Evolutionary conservation across 1,140 invertebrate species (phyloP), one percentile per base, ranked within the genome.

Genomic region (Dryas iulia): DNA sequence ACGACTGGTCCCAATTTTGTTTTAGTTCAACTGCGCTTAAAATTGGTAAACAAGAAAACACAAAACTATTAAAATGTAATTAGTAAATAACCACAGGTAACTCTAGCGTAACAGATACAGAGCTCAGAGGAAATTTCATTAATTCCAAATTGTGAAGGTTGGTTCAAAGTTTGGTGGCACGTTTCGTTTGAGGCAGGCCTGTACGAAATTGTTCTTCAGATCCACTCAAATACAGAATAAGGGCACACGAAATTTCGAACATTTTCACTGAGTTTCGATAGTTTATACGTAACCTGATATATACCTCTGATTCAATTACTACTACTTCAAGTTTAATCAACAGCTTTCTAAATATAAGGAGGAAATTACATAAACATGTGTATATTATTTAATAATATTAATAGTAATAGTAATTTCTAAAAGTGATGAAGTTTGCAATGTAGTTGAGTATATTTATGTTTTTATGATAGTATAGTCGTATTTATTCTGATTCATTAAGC

Each of bases 71-170:
- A 24, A 47, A 62, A 23, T 63, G 25, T 52, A 28, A 63, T 35
- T 57, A 33, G 52, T 33, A 69, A 39, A 21, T 62, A 54, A 63
- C 47, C 54, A 25, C 26, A 21, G 24, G 18, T 10, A 66, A 71
- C 59, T 66, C 56, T 30, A 35, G n/a, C 30, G 47, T 71, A 71
- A 57, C 65, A 57, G 58, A 71, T 71, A 54, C 53, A 62, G 35
- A 18, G 54, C 56, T 12, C n/a, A 14, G 33, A 12, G 39, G 56
- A 62, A 66, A 71, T 66, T 70, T 71, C 63, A 71, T 71, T 71
- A 71, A 59, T 71, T 58, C 52, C 18, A 35, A 58, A 61, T 33
- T 58, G 59, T 57, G 54, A 33, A 66, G 28, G 52, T 61, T 68
- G 14, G 26, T 47, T 24, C 28, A 31, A 68, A 61, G 59, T 68